phyloP scores from a whole-genome alignment of 1,140 invertebrate genomes.

The Drosophila miranda region DNA sequence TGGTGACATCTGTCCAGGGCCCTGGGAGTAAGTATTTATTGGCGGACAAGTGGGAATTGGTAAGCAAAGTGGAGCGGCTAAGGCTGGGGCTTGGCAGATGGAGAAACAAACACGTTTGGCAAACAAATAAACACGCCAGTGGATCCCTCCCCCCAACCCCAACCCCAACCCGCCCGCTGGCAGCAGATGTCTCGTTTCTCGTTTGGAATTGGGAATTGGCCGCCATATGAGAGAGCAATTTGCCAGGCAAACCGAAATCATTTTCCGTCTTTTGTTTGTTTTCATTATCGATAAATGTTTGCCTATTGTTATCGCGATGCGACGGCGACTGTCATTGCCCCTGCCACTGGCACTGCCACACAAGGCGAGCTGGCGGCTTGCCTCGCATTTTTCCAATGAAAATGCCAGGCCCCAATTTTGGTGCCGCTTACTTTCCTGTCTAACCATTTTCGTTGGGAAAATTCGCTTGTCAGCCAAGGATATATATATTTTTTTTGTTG shows the following conservation, averaged over 20 bases:
- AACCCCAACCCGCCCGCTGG: too few species aligned
- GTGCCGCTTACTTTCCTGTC: conserved; percentile 64
- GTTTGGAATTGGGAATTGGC: not conserved
- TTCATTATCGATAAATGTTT: conserved; percentile 54
- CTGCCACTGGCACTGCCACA: conserved; percentile 26
- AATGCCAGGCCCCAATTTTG: conserved; percentile 56
- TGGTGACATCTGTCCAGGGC: too few species aligned
- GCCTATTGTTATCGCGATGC: conserved; percentile 39
- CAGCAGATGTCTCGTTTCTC: conserved; percentile 13
- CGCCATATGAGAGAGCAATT: conserved; percentile 31
- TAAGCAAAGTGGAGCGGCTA: too few species aligned
- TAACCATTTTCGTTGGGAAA: conserved; percentile 41
- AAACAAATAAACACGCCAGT: conserved; percentile 37
- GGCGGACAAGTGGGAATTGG: conserved; percentile 10
- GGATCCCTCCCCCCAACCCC: too few species aligned
- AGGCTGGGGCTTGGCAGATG: not conserved
- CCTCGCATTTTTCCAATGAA: conserved; percentile 61
- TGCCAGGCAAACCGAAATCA: conserved; percentile 25
- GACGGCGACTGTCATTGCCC: conserved; percentile 26
- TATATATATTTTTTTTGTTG: conserved; percentile 14
- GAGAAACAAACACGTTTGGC: conserved; percentile 39
- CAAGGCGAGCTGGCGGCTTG: conserved; percentile 36
- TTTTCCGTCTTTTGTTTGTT: conserved; percentile 37
- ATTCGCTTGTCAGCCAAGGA: conserved; percentile 52
- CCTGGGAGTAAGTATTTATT: conserved; percentile 4